These are phyloP conservation scores for Hyperopisus bebe DNA, from an alignment of 2,113 vertebrate species.

Conservation along the genomic window DNA sequence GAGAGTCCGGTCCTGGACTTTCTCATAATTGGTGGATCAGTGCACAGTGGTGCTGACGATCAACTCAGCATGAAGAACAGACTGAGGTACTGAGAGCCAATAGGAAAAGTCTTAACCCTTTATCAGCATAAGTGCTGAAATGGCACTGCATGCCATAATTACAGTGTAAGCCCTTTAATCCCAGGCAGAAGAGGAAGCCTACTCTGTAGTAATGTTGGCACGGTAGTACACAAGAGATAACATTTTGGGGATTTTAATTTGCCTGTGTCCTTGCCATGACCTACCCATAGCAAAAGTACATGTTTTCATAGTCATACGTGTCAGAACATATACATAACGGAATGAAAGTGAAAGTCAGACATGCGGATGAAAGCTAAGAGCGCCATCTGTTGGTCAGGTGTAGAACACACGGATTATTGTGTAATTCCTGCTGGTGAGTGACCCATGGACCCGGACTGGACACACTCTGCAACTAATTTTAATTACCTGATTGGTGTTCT, in stretches of 20 bases:
- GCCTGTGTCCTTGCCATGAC: neutral
- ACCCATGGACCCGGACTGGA: neutral
- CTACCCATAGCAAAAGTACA: neutral
- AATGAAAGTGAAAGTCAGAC: neutral
- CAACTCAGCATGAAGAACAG: neutral
- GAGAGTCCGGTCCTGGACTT: neutral
- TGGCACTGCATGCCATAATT: neutral
- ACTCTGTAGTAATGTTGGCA: neutral
- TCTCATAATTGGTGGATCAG: neutral
- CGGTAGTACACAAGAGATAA: neutral
- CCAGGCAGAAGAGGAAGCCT: neutral
- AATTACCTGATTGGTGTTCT: constrained; percentile 6
- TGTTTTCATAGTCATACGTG: neutral
- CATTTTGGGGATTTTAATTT: neutral
- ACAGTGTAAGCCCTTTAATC: neutral
- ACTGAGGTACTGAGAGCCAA: neutral
- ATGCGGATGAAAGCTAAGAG: neutral
- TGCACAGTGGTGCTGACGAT: neutral
- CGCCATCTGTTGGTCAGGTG: constrained; percentile 8
- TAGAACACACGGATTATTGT: neutral
- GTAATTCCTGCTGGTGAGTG: neutral
- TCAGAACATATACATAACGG: neutral
- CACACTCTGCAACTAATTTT: neutral
- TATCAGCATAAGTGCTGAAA: neutral
- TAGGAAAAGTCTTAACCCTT: neutral